These are phyloP conservation scores for Hystrix cristata DNA, from an alignment of 2,113 vertebrate genomes.

Conservation along the genomic window DNA sequence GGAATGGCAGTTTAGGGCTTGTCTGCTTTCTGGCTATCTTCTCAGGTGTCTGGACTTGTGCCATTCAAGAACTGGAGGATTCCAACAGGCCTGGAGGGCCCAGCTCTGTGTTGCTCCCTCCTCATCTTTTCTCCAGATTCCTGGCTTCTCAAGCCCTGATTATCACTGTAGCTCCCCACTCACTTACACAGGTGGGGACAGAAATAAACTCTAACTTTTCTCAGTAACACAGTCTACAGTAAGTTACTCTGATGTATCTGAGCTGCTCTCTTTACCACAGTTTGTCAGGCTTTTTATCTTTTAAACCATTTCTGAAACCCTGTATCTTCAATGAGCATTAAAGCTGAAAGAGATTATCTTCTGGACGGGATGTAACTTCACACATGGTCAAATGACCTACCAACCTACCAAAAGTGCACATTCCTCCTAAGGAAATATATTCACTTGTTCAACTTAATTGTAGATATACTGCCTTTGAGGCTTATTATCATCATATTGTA, in stretches of 20 bases:
- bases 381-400: neutral
- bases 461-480: neutral
- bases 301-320: neutral
- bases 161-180: neutral
- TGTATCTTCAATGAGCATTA: neutral
- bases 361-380: neutral
- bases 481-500: neutral
- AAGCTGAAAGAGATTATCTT: neutral
- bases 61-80: neutral
- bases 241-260: neutral
- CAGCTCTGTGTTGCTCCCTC: neutral
- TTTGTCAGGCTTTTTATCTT: neutral
- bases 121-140: neutral
- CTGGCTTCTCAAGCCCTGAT: neutral
- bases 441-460: neutral
- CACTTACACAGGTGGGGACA: neutral
- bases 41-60: neutral
- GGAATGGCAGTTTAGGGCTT: neutral
- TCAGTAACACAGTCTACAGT: neutral
- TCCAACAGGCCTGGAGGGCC: neutral
- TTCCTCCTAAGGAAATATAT: neutral
- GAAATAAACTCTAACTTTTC: constrained; percentile 7
- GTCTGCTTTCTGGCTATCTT: neutral
- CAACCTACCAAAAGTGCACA: neutral
- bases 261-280: neutral